Base-by-base conservation (phyloP, 2,888 invertebrate species). In the Drosophila putrida region DNA sequence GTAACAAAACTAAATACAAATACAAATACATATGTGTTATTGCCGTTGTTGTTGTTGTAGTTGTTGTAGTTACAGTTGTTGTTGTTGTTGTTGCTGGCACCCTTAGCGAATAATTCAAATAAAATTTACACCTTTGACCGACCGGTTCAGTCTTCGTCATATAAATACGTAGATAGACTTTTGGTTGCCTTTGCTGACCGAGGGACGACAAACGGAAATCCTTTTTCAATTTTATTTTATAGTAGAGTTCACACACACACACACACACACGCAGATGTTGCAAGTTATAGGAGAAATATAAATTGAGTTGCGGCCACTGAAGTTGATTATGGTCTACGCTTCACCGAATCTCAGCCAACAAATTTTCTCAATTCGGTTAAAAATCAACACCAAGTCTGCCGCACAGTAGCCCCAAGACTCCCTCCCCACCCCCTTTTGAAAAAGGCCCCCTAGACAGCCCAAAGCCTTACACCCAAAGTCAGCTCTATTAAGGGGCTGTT, bases 271-370 rank as follows among this genome's bases (percentile, higher is more conserved):
- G 66, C 86, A 80, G 66, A 69, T 88, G 86, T 75, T 86, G 78
- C 63, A 75, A 80, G 85, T 85, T 81, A 78, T 73, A 55, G 77
- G 54, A 72, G 60, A 77, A 65, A 72, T 83, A 84, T 89, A 89
- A 90, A 90, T 90, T 90, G 89, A 90, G 90, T 90, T 90, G 84
- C 86, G 89, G 90, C 90, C 89, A 90, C 90, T 82, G 88, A 90
- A 90, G 89, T 89, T 89, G 90, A 89, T 89, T 89, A 90, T 90
- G 89, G 90, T 89, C 86, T 88, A 78, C 83, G 89, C 85, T 81
- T 79, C 83, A 80, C 51, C 78, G 87, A 86, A 88, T 82, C 87
- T 78, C 71, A 80, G 87, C 83, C 87, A 88, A 83, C 89, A 85
- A 87, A 84, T 85, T 88, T 87, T 83, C 89, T 79, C 84, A 72